phyloP scores from a whole-genome alignment of 2,888 invertebrate genomes.

The Callyntrura guangdongensis region DNA sequence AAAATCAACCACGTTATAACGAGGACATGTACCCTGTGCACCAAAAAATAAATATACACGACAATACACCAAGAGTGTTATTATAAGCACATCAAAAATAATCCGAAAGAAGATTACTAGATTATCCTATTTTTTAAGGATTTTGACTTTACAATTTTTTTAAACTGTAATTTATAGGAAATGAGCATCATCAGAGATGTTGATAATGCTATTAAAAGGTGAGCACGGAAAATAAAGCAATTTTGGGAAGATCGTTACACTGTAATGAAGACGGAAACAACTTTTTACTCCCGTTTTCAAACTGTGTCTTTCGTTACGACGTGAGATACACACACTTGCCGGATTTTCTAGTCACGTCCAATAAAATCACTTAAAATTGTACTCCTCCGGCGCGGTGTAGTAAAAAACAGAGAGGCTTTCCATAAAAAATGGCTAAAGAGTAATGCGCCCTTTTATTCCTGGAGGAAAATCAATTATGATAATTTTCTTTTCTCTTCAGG shows the following conservation, averaged over 20 bases:
- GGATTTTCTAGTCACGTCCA: neutral
- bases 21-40: neutral
- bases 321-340: no score
- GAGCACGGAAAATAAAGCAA: conserved; percentile 65
- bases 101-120: neutral
- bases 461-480: conserved; percentile 56
- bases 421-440: neutral
- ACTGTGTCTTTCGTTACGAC: neutral
- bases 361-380: no score
- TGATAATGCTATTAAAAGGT: conserved; percentile 14
- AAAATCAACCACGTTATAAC: neutral
- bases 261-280: neutral
- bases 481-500: conserved; percentile 35
- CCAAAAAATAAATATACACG: neutral
- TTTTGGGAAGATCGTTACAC: neutral
- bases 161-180: conserved; percentile 33
- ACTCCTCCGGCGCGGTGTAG: neutral
- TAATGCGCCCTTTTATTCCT: neutral
- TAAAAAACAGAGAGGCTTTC: neutral
- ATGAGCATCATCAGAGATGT: neutral
- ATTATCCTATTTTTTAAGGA: conserved; percentile 34
- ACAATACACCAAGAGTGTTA: neutral
- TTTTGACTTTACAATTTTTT: conserved; percentile 18
- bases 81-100: conserved; percentile 3
- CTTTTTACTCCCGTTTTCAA: neutral